Percentiles rank a stretch among this genome's conserved stretches.
phyloP scores from a whole-genome alignment of 1,140 invertebrate genomes.

The Octopus bimaculoides region DNA sequence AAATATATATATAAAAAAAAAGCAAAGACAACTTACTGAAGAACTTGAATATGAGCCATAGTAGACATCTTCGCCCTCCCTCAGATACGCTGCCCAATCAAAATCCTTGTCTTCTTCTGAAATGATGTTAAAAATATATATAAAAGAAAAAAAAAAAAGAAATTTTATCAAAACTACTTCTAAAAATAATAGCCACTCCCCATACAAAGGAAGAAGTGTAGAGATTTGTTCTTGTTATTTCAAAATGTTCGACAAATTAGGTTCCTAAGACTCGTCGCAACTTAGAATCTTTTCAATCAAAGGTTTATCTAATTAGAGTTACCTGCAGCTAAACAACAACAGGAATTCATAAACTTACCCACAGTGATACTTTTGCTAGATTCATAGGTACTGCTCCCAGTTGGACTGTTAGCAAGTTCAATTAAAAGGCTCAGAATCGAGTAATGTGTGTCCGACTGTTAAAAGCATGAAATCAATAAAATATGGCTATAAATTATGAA shows the following conservation, averaged over 20 bases:
- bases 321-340: no score
- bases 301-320: no score
- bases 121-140: not conserved
- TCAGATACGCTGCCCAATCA: slow-evolving; percentile 44
- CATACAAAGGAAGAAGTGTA: no score
- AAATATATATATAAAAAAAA: not conserved
- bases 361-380: not conserved
- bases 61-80: slow-evolving; percentile 33
- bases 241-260: no score
- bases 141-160: no score
- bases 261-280: no score
- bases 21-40: slow-evolving; percentile 28
- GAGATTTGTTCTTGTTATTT: no score
- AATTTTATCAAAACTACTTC: no score
- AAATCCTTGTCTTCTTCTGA: slow-evolving; percentile 33
- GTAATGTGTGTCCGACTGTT: slow-evolving; percentile 49
- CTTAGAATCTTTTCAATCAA: no score
- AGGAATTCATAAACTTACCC: slow-evolving; percentile 14
- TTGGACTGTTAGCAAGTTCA: slow-evolving; percentile 35
- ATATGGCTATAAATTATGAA: no score
- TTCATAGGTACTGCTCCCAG: slow-evolving; percentile 20
- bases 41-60: slow-evolving; percentile 27
- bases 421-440: slow-evolving; percentile 39
- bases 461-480: slow-evolving; percentile 4
- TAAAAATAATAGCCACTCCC: no score